A percentile compares a stretch with the other conserved stretches of the same genome.
Conservation (phyloP, 53 echinoderm and acorn worm genomes). For the Astropecten irregularis region DNA sequence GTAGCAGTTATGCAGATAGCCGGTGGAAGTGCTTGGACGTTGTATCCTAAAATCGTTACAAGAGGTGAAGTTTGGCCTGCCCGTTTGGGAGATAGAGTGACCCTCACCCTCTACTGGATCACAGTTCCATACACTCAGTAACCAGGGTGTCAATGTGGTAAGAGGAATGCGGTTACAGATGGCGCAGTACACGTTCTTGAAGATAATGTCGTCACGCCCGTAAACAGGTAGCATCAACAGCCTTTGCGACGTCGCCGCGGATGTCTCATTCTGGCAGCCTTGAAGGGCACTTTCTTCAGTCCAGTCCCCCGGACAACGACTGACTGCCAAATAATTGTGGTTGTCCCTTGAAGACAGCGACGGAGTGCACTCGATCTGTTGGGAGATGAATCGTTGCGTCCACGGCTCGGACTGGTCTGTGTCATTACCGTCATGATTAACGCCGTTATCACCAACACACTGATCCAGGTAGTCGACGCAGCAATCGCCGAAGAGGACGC, state of each 20-base stretch:
- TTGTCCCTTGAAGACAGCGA: too few relatives aligned
- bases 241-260: neutral
- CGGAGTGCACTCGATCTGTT: too few relatives aligned
- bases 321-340: constrained; percentile 2
- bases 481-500: constrained; percentile 8
- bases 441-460: too few relatives aligned
- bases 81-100: neutral
- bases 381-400: neutral
- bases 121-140: neutral
- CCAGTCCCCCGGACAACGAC: neutral
- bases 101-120: neutral
- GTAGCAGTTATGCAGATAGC: neutral
- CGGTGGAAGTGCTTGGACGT: neutral
- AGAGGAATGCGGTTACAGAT: constrained; percentile 22
- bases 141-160: too few relatives aligned
- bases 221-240: too few relatives aligned
- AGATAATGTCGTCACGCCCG: too few relatives aligned
- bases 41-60: neutral
- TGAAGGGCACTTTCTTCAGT: neutral
- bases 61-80: neutral
- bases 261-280: neutral
- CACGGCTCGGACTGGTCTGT: neutral
- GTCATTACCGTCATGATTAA: too few relatives aligned
- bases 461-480: constrained; percentile 10
- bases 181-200: too few relatives aligned